These are phyloP conservation scores for Hedya salicella DNA, from an alignment of 2,888 invertebrate genomes.

Conservation along the genomic window DNA sequence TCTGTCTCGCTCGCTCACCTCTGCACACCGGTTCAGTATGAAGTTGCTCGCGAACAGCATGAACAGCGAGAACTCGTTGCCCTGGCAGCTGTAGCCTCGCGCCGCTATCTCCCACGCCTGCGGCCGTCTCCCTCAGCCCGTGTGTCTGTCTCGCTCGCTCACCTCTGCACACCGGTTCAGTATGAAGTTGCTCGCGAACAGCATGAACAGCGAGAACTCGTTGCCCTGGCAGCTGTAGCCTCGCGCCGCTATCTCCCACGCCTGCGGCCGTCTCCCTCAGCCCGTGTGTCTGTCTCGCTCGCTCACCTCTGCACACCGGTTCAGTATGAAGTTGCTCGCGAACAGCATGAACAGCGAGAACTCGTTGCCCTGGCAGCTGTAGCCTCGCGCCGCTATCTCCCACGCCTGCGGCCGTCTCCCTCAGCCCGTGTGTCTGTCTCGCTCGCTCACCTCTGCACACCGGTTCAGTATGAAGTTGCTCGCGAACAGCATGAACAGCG, in stretches of 20 bases:
- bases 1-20: too few relatives aligned
- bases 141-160: too few relatives aligned
- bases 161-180: constrained; percentile 92
- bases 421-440: too few relatives aligned
- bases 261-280: constrained; percentile 63
- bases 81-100: too few relatives aligned
- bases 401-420: constrained; percentile 89
- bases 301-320: constrained; percentile 83
- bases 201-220: constrained; percentile 99
- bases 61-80: too few relatives aligned
- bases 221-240: constrained; percentile 98
- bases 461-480: constrained; percentile 98
- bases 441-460: constrained; percentile 86
- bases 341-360: constrained; percentile 99
- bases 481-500: constrained; percentile 98
- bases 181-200: constrained; percentile 98
- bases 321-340: constrained; percentile 86
- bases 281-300: too few relatives aligned
- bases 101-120: too few relatives aligned
- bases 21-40: too few relatives aligned
- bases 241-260: constrained; percentile 95
- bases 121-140: too few relatives aligned
- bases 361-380: constrained; percentile 98
- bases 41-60: too few relatives aligned
- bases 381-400: constrained; percentile 96